Evolutionary conservation across 2,113 vertebrate genomes (phyloP).

Genomic region (Gambusia affinis): DNA sequence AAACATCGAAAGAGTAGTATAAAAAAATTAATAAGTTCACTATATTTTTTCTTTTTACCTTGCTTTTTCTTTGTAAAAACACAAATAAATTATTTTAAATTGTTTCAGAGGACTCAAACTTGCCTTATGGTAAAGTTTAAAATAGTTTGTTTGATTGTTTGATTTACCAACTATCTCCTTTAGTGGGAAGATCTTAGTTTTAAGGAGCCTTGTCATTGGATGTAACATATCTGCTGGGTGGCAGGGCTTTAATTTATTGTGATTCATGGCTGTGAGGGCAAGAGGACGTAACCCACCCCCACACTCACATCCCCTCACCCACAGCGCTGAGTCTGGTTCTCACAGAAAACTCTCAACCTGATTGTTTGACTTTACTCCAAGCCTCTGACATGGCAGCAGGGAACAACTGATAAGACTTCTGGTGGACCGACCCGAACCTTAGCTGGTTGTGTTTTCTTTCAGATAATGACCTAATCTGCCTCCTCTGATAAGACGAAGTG

Average conservation of each 20-base stretch:
- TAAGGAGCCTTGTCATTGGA: conserved; percentile 9
- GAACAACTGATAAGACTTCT: conserved; percentile 30
- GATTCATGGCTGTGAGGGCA: conserved; percentile 62
- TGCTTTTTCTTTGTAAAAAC: too few species aligned
- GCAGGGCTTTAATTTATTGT: conserved; percentile 65
- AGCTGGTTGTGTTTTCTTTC: neutral
- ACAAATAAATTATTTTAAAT: too few species aligned
- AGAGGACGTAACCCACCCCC: conserved; percentile 21
- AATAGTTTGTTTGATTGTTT: too few species aligned
- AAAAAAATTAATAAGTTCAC: too few species aligned
- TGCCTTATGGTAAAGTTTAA: neutral
- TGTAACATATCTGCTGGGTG: conserved; percentile 40
- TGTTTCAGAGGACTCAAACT: neutral
- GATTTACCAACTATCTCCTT: too few species aligned
- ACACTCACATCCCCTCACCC: conserved; percentile 4
- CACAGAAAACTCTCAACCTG: conserved; percentile 40
- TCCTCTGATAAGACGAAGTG: conserved; percentile 21
- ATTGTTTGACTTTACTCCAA: conserved; percentile 6
- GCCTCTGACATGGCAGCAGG: conserved; percentile 26
- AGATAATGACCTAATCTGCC: conserved; percentile 32
- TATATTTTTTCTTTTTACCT: too few species aligned
- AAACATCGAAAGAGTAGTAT: too few species aligned
- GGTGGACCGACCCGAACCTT: neutral
- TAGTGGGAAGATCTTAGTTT: conserved; percentile 9
- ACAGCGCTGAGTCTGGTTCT: conserved; percentile 42